These are phyloP conservation scores for Apotomis betuletana DNA, from an alignment of 2,888 invertebrate genomes.

Conservation along the genomic window DNA sequence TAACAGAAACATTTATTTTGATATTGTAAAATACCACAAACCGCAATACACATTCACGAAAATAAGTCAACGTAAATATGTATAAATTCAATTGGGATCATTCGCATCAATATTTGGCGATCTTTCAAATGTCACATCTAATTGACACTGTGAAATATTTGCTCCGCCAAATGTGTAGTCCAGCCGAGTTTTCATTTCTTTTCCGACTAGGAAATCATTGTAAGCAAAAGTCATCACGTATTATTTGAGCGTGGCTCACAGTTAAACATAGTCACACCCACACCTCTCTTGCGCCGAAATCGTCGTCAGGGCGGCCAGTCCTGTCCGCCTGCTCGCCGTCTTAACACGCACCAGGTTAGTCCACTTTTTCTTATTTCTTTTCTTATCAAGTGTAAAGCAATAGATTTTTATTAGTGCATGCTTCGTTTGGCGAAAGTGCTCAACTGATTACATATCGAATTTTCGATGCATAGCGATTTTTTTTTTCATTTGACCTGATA, in stretches of 20 bases:
- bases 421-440: constrained; percentile 39
- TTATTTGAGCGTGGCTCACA: constrained; percentile 80
- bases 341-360: constrained; percentile 79
- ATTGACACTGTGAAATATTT: constrained; percentile 32
- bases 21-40: not conserved
- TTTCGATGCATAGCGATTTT: constrained; percentile 40
- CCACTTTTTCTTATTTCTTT: constrained; percentile 47
- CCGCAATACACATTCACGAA: not conserved
- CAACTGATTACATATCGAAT: constrained; percentile 30
- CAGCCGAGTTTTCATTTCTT: constrained; percentile 52
- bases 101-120: constrained; percentile 32
- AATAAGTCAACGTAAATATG: not conserved
- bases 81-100: not conserved
- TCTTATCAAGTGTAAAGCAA: constrained; percentile 40
- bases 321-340: constrained; percentile 72
- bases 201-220: constrained; percentile 72
- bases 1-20: no score
- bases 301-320: constrained; percentile 67
- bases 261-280: constrained; percentile 81
- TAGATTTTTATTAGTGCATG: constrained; percentile 30
- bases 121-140: constrained; percentile 31
- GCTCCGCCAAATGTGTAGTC: constrained; percentile 44
- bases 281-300: constrained; percentile 62
- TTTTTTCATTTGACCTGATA: constrained; percentile 4
- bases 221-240: constrained; percentile 76